Evolutionary conservation across 1,140 invertebrate species (phyloP).

Genomic region (Cherax destructor): DNA sequence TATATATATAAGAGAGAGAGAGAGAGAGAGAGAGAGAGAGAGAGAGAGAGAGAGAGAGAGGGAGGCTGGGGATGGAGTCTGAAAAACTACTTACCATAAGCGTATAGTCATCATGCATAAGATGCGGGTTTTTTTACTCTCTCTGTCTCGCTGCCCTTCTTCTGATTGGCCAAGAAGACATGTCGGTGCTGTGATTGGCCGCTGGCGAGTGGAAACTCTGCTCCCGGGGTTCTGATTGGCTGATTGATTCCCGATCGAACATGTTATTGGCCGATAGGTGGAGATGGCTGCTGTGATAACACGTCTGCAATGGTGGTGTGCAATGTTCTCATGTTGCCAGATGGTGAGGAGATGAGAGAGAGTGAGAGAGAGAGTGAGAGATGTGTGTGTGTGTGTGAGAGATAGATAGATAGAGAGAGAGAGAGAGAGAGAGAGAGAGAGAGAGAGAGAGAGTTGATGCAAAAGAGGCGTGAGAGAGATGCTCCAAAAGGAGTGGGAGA

Average conservation of each 20-base stretch:
- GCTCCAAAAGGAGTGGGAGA: neutral
- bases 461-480: neutral
- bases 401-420: neutral
- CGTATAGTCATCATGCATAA: constrained; percentile 31
- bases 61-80: neutral
- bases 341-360: neutral
- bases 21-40: neutral
- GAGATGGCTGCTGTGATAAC: constrained; percentile 60
- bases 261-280: constrained; percentile 63
- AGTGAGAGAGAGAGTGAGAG: neutral
- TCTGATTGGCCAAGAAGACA: constrained; percentile 50
- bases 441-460: neutral
- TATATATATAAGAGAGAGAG: too few relatives aligned
- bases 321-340: neutral
- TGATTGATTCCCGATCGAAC: constrained; percentile 69
- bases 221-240: constrained; percentile 43
- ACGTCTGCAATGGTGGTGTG: constrained; percentile 54
- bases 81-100: neutral
- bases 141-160: neutral
- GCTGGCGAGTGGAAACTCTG: constrained; percentile 22
- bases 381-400: too few relatives aligned
- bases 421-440: neutral
- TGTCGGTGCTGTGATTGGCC: constrained; percentile 37
- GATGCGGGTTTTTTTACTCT: neutral
- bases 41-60: neutral